Evolutionary conservation across 23 tunicate species (phyloP), one percentile per base, ranked within the genome.

Genomic region (Trididemnum miniatum): DNA sequence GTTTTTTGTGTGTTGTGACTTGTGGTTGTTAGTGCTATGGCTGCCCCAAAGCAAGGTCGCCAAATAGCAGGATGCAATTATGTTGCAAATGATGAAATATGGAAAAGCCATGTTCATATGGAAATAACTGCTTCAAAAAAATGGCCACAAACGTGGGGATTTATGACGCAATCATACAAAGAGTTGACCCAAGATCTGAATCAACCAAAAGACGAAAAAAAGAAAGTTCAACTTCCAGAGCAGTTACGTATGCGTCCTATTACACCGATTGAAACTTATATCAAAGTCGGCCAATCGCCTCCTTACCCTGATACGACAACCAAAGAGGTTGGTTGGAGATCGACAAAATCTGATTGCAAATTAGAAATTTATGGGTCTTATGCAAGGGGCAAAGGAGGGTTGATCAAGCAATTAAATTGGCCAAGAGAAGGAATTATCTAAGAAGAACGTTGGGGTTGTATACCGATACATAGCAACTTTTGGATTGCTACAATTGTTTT

Each of bases 101-200:
- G 97, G 97, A 92, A 92, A 83, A 87, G 97, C 72, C 97, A 92
- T 72, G 97, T 92, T 35, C 85, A 87, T 54, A 92, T 87, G 91
- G 97, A 92, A 78, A 77, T 87, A 86, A 44, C 85, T 24, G 88
- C 97, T 31, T 51, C 97, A 20, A 83, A 87, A 60, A 92, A 87
- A 83, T 92, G 97, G 97, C 97, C 97, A 12, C 85, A 87, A 29
- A 87, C 82, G 29, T 92, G 97, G 97, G 97, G 97, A 1, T 92
- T 92, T 50, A 92, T 92, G 92, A 92, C 97, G 0, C 85, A 92
- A 72, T 76, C 88, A 4, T 92, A 87, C 76, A 83, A 83, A 72
- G 92, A 92, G 40, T 40, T 92, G 18, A 65, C 85, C 7, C 26
- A 39, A 0, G 85, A 89, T n/a, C 62, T 60, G 0, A 22, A 34